Evolutionary conservation across 2,888 invertebrate genomes (phyloP), one percentile per base, ranked within the genome.

Genomic region (Altica lythri): DNA sequence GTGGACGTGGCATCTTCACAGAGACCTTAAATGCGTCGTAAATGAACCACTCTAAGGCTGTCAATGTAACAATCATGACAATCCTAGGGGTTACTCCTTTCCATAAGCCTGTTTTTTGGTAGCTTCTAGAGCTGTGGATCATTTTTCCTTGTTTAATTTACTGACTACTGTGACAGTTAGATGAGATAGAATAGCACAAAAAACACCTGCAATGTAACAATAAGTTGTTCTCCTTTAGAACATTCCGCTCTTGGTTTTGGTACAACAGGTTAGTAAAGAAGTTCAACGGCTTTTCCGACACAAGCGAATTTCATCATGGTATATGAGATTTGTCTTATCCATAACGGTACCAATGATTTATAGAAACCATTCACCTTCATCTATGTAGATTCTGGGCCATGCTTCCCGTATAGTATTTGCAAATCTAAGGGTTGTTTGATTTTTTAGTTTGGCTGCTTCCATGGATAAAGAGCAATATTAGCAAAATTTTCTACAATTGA

Each of bases 231-330:
- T 53, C 84, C 82, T 80, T 99, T 98, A 18, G 86, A 78, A 81
- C 97, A 98, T 35, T 95, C 87, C 25, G 83, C 83, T 66, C 98
- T 86, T 55, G 96, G 95, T 77, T 96, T 98, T 30, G 97, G 98
- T 53, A 97, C 96, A 59, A 95, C 94, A 74, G 83, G 80, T 78
- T 67, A 69, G 81, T 99, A 99, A 37, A 99, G 78, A 53, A 94
- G 80, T 75, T 98, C 98, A 27, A 98, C 85, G 8, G 98, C 99
- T 74, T 92, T 86, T 79, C 99, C 98, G 78, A 98, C 99, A 81
- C 96, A 98, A 65, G 97, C 95, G 77, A 98, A 98, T 82, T 98
- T 99, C 97, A 98, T 98, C 98, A 99, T 99, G 64, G 98, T 98
- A 85, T 99, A 98, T 0, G 98, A 98, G 74, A 99, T 99, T 82